Conservation (phyloP, 2,113 vertebrate genomes). For the Columbina picui region DNA sequence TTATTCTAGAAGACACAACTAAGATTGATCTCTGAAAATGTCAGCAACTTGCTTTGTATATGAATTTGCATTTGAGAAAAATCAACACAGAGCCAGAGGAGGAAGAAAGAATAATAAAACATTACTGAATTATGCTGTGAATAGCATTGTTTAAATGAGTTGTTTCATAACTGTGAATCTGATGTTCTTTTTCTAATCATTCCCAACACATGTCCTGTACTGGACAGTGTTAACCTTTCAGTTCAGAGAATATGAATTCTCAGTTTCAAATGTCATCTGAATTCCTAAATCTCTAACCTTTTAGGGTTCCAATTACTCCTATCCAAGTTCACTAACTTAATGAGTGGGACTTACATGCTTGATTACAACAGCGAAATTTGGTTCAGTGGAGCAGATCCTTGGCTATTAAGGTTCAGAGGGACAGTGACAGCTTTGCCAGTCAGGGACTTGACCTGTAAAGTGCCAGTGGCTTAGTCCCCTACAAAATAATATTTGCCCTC, state of each 20-base stretch:
- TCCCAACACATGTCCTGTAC: neutral
- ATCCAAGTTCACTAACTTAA: neutral
- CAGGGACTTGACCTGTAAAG: neutral
- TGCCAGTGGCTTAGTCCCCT: neutral
- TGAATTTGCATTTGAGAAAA: neutral
- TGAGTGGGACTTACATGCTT: neutral
- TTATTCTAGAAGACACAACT: neutral
- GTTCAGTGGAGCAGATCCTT: neutral
- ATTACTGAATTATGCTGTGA: neutral
- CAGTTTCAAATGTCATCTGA: neutral
- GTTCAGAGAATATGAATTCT: neutral
- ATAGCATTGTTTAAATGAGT: neutral
- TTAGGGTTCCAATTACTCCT: neutral
- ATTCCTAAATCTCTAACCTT: neutral
- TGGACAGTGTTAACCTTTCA: conserved; percentile 1
- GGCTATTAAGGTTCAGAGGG: neutral
- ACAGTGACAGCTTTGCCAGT: neutral
- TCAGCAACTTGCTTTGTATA: neutral
- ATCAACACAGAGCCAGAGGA: neutral
- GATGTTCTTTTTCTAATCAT: neutral
- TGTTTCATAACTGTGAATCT: neutral
- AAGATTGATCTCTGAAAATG: neutral
- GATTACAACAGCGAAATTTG: neutral
- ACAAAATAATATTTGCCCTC: neutral
- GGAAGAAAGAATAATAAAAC: neutral